Conservation (phyloP, 2,797 vertebrate genomes). For the Salarias fasciatus region DNA sequence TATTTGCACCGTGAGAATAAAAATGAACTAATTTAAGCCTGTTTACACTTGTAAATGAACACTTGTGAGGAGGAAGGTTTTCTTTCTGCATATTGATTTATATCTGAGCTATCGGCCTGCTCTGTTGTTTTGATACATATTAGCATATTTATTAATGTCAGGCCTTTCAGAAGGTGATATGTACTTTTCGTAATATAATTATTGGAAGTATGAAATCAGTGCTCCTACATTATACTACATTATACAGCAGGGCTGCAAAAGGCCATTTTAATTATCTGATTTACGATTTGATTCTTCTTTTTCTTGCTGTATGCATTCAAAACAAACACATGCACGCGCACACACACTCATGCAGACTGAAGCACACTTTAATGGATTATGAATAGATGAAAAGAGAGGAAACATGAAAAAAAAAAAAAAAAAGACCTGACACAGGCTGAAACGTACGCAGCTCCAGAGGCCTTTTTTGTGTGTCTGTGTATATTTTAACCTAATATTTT, state of each 20-base stretch:
- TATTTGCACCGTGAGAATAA: constrained; percentile 2
- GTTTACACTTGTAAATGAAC: not conserved
- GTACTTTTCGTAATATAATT: constrained; percentile 3
- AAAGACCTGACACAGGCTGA: constrained; percentile 29
- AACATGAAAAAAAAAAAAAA: constrained; percentile 12
- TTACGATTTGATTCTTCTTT: constrained; percentile 12
- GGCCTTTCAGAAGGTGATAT: not conserved
- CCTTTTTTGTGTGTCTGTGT: constrained; percentile 30
- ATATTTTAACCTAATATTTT: constrained; percentile 39
- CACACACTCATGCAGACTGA: constrained; percentile 16
- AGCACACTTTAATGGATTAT: constrained; percentile 23
- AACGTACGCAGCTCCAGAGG: constrained; percentile 24
- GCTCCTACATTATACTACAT: not conserved
- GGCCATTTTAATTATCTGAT: not conserved
- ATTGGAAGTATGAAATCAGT: constrained; percentile 9
- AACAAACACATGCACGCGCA: constrained; percentile 7
- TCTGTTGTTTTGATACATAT: constrained; percentile 6
- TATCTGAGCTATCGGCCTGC: not conserved
- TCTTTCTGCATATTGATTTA: not conserved
- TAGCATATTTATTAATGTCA: constrained; percentile 5
- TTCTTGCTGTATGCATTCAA: constrained; percentile 5
- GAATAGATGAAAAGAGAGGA: constrained; percentile 33
- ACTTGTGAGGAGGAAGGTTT: too few relatives aligned
- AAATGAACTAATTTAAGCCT: not conserved
- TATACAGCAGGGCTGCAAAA: constrained; percentile 8